phyloP scores from a whole-genome alignment of 2,888 invertebrate genomes.

The Aromia moschata region DNA sequence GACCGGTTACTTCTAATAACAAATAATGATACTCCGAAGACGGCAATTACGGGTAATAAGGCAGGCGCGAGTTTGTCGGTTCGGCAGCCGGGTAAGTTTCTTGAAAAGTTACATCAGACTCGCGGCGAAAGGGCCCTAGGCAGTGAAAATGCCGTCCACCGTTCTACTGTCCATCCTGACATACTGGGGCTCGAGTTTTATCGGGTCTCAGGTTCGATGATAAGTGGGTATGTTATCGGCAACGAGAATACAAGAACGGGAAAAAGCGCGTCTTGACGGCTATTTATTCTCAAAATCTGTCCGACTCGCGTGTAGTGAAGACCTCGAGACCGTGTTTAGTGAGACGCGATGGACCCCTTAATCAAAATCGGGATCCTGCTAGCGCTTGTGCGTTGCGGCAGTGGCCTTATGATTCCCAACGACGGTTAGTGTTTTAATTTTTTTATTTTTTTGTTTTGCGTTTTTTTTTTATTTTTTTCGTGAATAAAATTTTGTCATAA shows the following conservation, averaged over 20 bases:
- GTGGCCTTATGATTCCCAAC: conserved; percentile 26
- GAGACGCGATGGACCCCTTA: conserved; percentile 29
- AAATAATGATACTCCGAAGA: conserved; percentile 17
- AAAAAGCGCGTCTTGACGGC: conserved; percentile 50
- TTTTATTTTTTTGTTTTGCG: no score
- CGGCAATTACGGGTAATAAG: conserved; percentile 19
- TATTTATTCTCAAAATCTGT: conserved; percentile 52
- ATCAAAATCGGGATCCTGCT: conserved; percentile 31
- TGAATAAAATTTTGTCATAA: no score
- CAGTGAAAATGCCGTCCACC: conserved; percentile 50
- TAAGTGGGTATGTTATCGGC: conserved; percentile 49
- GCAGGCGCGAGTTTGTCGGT: conserved; percentile 26
- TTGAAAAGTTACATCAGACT: conserved; percentile 51
- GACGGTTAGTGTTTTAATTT: conserved; percentile 33
- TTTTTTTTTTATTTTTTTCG: no score
- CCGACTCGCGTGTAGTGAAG: conserved; percentile 44
- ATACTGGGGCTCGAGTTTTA: conserved; percentile 38
- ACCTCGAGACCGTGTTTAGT: neutral
- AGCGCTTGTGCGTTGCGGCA: conserved; percentile 9
- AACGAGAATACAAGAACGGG: conserved; percentile 51
- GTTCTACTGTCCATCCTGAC: conserved; percentile 41
- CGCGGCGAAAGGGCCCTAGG: conserved; percentile 39
- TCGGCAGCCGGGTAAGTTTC: conserved; percentile 44
- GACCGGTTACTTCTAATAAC: conserved; percentile 5
- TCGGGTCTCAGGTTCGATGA: conserved; percentile 20